A percentile compares a stretch with the other conserved stretches of the same genome.
These are phyloP conservation scores for Mystacides longicornis DNA, from an alignment of 2,888 invertebrate genomes.

Conservation along the genomic window DNA sequence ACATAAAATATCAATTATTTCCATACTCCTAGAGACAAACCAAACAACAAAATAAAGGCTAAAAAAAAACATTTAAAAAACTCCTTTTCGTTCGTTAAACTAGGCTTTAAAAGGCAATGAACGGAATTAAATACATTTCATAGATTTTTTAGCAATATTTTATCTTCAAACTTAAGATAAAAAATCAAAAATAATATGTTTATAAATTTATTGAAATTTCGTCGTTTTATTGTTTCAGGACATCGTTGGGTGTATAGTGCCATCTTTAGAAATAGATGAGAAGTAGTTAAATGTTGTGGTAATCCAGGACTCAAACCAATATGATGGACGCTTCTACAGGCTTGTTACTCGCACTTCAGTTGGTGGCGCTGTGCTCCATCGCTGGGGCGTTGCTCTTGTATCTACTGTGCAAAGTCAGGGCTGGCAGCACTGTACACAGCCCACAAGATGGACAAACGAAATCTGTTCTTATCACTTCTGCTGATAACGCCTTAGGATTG, in stretches of 20 bases:
- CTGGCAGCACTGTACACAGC: conserved; percentile 45
- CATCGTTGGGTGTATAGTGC: conserved; percentile 6
- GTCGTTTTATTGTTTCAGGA: neutral
- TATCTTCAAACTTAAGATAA: too few species aligned
- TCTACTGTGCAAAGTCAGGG: conserved; percentile 66
- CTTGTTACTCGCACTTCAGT: conserved; percentile 70
- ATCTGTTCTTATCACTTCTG: conserved; percentile 70
- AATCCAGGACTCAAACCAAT: conserved; percentile 2
- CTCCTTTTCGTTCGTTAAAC: too few species aligned
- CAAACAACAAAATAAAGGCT: too few species aligned
- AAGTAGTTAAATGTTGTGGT: conserved; percentile 11
- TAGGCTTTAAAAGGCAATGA: too few species aligned
- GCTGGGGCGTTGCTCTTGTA: conserved; percentile 76
- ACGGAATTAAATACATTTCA: too few species aligned
- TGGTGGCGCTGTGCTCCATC: conserved; percentile 73
- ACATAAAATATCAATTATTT: too few species aligned
- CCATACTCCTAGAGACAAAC: too few species aligned
- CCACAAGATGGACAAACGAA: conserved; percentile 56
- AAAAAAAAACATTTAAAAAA: too few species aligned
- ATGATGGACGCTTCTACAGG: conserved; percentile 75
- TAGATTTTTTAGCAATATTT: too few species aligned
- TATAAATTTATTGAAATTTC: too few species aligned
- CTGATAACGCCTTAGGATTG: conserved; percentile 71
- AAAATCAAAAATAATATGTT: too few species aligned
- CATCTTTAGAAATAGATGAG: neutral